Percentiles rank a stretch among this genome's conserved stretches.
Evolutionary conservation across 2,797 vertebrate species (phyloP).

Genomic region (Acipenser transmontanus): DNA sequence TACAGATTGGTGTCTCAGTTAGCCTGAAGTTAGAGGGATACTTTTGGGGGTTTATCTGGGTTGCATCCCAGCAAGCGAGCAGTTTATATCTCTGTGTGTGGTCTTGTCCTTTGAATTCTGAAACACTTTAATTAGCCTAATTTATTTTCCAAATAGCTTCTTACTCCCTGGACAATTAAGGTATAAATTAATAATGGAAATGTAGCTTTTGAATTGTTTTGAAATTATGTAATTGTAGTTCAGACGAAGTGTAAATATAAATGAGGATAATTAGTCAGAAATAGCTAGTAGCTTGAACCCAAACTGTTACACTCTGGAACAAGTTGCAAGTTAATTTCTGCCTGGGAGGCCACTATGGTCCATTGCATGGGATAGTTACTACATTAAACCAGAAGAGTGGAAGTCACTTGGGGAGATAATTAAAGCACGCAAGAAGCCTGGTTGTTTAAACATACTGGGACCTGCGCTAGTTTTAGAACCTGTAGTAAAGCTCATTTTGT

Average conservation of each 20-base stretch:
- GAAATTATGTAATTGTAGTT: conserved; percentile 11
- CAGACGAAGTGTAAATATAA: conserved; percentile 9
- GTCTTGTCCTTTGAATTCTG: conserved; percentile 1
- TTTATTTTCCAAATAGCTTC: conserved; percentile 7
- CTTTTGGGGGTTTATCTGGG: not conserved
- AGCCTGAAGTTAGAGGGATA: not conserved
- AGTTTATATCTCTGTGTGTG: not conserved
- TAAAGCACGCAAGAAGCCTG: too few species aligned
- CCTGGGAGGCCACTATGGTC: too few species aligned
- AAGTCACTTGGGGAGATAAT: too few species aligned
- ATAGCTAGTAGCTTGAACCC: conserved; percentile 7
- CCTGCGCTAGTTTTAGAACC: too few species aligned
- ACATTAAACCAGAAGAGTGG: too few species aligned
- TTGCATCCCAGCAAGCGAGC: not conserved
- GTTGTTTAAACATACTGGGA: too few species aligned
- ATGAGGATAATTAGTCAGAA: conserved; percentile 14
- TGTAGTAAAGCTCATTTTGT: too few species aligned
- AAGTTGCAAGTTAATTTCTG: too few species aligned
- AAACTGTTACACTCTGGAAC: conserved; percentile 4
- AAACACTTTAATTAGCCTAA: not conserved
- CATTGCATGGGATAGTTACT: too few species aligned
- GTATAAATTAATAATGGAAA: not conserved
- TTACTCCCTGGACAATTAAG: not conserved
- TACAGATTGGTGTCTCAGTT: not conserved
- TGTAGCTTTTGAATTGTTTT: conserved; percentile 1